A percentile compares a stretch with the other conserved stretches of the same genome.
Conservation (phyloP, 2,797 vertebrate species). For the Emys orbicularis region DNA sequence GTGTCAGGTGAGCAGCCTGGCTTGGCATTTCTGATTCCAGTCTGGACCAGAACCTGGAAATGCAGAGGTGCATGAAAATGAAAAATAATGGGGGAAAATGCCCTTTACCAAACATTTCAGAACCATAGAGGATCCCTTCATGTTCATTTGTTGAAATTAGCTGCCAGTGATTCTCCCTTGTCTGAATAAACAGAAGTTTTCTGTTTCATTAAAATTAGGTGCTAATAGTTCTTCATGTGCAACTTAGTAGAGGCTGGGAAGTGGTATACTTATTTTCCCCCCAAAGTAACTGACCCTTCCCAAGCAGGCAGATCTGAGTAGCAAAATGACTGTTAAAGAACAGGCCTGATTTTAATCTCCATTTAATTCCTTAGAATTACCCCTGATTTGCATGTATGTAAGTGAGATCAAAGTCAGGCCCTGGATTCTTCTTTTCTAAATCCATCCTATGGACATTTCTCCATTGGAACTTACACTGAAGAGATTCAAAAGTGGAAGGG, state of each 20-base stretch:
- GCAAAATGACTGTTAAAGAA: background rate
- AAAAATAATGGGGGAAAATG: constrained; percentile 66
- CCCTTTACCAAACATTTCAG: constrained; percentile 52
- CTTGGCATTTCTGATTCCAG: constrained; percentile 69
- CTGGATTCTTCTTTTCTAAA: constrained; percentile 38
- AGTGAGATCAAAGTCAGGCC: background rate
- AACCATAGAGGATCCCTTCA: background rate
- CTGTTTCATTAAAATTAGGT: background rate
- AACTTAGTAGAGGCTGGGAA: background rate
- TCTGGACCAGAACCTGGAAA: constrained; percentile 56
- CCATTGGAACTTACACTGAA: constrained; percentile 41
- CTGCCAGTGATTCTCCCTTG: background rate
- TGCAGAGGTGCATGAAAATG: constrained; percentile 56
- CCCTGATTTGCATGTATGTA: background rate
- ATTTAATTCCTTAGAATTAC: background rate
- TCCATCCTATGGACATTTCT: constrained; percentile 50
- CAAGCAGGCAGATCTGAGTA: background rate
- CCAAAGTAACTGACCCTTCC: background rate
- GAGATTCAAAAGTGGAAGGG: background rate
- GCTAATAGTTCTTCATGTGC: background rate
- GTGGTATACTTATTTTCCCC: background rate
- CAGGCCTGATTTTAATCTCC: background rate
- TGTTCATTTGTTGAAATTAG: constrained; percentile 27
- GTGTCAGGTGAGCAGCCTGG: constrained; percentile 74
- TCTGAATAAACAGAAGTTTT: background rate